A percentile compares a stretch with the other conserved stretches of the same genome.
These are phyloP conservation scores for Micronycteris hirsuta DNA, from an alignment of 2,113 vertebrate genomes.

Conservation along the genomic window DNA sequence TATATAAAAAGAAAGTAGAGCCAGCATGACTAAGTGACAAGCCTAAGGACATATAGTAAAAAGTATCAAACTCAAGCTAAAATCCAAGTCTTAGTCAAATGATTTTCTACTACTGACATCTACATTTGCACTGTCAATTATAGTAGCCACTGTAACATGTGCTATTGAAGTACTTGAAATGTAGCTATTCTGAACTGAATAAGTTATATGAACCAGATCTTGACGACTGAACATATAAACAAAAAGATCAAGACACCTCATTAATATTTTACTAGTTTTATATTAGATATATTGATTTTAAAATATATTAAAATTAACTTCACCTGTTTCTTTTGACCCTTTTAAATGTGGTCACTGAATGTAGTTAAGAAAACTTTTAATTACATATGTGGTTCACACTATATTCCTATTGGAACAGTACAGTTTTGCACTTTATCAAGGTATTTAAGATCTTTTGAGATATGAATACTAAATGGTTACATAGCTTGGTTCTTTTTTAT, in stretches of 20 bases:
- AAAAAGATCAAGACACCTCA: background rate
- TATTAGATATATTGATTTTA: background rate
- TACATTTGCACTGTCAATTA: background rate
- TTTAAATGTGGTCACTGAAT: background rate
- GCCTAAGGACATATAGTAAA: background rate
- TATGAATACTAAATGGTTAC: background rate
- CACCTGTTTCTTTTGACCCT: background rate
- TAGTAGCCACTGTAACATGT: background rate
- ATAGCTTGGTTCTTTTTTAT: background rate
- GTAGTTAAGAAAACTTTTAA: background rate
- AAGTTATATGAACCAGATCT: background rate
- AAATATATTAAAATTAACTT: constrained; percentile 14
- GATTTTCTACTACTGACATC: background rate
- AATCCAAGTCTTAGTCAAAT: background rate
- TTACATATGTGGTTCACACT: background rate
- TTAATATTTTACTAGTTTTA: constrained; percentile 20
- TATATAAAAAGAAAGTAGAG: constrained; percentile 10
- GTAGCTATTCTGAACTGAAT: background rate
- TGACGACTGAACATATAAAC: background rate
- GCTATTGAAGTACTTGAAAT: background rate
- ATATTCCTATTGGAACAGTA: background rate
- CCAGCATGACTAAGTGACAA: background rate
- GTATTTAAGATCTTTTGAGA: background rate
- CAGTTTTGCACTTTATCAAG: background rate
- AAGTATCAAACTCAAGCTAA: background rate